Evolutionary conservation across 2,797 vertebrate genomes (phyloP), one percentile per base, ranked within the genome.

Genomic region (Tragopan temminckii): DNA sequence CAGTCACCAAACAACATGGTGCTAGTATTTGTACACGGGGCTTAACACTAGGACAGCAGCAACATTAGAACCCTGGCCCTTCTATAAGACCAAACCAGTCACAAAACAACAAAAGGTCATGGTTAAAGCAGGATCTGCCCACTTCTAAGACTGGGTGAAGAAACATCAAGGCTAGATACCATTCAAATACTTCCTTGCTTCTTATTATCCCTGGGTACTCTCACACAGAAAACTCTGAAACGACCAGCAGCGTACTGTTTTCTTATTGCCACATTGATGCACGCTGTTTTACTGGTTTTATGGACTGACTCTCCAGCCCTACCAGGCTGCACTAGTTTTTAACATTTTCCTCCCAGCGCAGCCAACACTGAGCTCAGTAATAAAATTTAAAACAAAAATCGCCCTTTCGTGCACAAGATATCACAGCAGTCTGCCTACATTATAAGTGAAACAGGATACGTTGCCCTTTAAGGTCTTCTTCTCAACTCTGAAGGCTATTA

Each of bases 271-370:
- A 43, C 43, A 11, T 15, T 23, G 0, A 0, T 19, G 55, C 29
- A 25, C 3, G 15, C 11, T 50, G 50, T 61, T 90, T 80, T 78
- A 76, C n/a, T 57, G 13, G 15, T 6, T 21, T 8, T 0, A 0
- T 46, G 12, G 43, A 72, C 55, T 43, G 10, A 62, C 36, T 61
- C 25, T 36, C 13, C 25, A 33, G 25, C n/a, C 62, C 40, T 23
- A 24, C 31, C 3, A 15, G 16, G 23, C 19, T 13, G 13, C 16
- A 21, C 13, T 27, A 33, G 18, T 40, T 81, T 84, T 68, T 46
- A 86, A 57, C 9, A 5, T 69, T 79, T 92, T 71, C 63, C 63
- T 55, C 53, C 31, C 55, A 72, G 21, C 1, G 0, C 9, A 11
- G 52, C 27, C 15, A 57, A 3, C 13, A 74, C 25, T 9, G 50